Conservation (phyloP, 1,140 invertebrate species). For the Thrips palmi region DNA sequence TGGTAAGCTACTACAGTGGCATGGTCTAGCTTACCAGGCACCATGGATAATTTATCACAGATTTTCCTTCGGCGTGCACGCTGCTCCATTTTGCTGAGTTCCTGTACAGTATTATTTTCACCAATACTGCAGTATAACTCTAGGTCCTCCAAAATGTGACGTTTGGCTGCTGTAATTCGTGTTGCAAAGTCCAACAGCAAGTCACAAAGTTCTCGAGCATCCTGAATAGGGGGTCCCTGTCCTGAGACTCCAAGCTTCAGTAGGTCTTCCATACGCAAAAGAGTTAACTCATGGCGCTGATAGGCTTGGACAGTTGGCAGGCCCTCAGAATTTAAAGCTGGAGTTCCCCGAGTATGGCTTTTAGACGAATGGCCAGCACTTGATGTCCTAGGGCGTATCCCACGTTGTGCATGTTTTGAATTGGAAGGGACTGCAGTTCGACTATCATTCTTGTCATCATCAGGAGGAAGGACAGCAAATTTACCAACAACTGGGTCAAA, state of each 20-base stretch:
- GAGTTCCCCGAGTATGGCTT: no score
- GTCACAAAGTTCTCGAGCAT: slow-evolving; percentile 47
- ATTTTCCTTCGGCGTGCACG: slow-evolving; percentile 44
- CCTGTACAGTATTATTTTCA: slow-evolving; percentile 29
- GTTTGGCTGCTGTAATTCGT: slow-evolving; percentile 54
- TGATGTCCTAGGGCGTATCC: no score
- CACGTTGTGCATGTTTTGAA: no score
- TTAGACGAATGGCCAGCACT: no score
- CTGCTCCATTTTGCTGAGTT: slow-evolving; percentile 39
- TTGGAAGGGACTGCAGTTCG: background rate
- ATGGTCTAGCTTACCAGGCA: slow-evolving; percentile 87
- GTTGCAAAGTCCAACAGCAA: slow-evolving; percentile 60
- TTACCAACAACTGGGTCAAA: slow-evolving; percentile 89
- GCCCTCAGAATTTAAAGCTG: slow-evolving; percentile 18
- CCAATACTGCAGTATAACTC: slow-evolving; percentile 51
- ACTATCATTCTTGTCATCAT: background rate
- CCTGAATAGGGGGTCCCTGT: slow-evolving; percentile 27
- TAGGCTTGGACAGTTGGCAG: slow-evolving; percentile 59
- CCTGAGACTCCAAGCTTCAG: slow-evolving; percentile 51
- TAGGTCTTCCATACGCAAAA: slow-evolving; percentile 66
- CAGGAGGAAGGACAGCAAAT: slow-evolving; percentile 50
- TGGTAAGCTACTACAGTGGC: slow-evolving; percentile 71
- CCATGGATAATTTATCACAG: slow-evolving; percentile 47
- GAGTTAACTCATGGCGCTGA: slow-evolving; percentile 59
- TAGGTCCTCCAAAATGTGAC: slow-evolving; percentile 58